Base-by-base conservation (phyloP, 2,888 invertebrate genomes). In the Liodrosophila aerea region DNA sequence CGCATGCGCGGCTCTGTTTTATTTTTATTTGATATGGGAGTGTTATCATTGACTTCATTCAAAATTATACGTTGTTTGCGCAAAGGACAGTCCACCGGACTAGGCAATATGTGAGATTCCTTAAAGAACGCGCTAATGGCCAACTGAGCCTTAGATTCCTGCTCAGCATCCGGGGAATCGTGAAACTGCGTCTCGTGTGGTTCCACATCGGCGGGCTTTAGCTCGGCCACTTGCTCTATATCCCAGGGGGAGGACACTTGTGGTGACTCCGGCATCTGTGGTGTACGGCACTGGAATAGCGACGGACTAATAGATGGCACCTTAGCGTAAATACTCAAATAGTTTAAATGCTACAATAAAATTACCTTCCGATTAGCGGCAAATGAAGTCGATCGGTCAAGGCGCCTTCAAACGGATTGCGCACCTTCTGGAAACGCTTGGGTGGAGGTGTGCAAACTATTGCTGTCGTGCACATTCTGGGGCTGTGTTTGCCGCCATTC, bases 201-300 rank as follows among this genome's bases (percentile, higher is more conserved):
- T 50, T 89, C 93, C 49, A 94, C 92, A 74, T 92, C 92, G 0
- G 92, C 93, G 7, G 94, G 94, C 61, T 92, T 91, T 7, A 94
- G 88, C 29, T 89, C 90, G 1, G 94, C 93, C n/a, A 94, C 90
- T 67, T 94, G 93, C 31, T 94, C 93, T 40, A 94, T 93, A n/a
- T 92, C 92, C 94, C 94, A 94, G n/a, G 89, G 88, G n/a, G 89
- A 89, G 4, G 86, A 85, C 12, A 88, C 62, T 57, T 89, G 88
- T 0, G 89, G 89, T 1, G 90, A 88, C 1, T 72, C 72, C 0
- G 89, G 82, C 5, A 16, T 16, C 22, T 22, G 22, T 5, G 22
- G 22, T 5, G 22, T 22, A 0, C 83, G 85, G n/a, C 73, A 71
- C 15, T 89, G 88, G 64, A 90, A 90, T 2, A 90, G 65, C 1